Base-by-base conservation (phyloP, 1,140 invertebrate genomes). In the Bombus pyrosoma region DNA sequence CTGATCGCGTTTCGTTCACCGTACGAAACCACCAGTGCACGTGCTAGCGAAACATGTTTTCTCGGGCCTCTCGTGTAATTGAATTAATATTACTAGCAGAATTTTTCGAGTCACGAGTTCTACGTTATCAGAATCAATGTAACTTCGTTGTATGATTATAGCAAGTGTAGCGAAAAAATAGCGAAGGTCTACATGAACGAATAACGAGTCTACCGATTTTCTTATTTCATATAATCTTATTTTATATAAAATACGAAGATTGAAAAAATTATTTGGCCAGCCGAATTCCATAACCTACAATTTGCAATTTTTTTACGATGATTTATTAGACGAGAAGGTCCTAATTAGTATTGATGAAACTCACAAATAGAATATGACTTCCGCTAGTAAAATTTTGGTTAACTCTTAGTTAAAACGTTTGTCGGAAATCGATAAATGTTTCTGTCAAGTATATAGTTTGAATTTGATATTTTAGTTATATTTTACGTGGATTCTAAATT, bases 1-100 rank as follows among this genome's bases (percentile, higher is more conserved):
- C 32, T 34, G 32, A 68, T 79, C 62, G 41, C 32, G 75, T 77
- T 77, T 77, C 28, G 75, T 64, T 62, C 75, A 59, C 25, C 39
- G 18, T 59, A n/a, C 47, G 69, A 87, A 85, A 75, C 68, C 34
- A 57, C 57, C 37, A 1, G 39, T 10, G 6, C 39, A 71, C 34
- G 68, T 39, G 18, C 53, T n/a, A 32, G 15, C 47, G 28, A 28
- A 53, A 34, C 41, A 25, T 53, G 18, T 39, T 74, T 59, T 34
- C 25, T n/a, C 3, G 10, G 28, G 59, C 59, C 22, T 62, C 28
- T 62, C 59, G 59, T 13, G 59, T 62, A 62, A 62, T 62, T 13
- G 3, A 62, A 62, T 62, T 62, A 62, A 62, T n/a, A n/a, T 62
- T n/a, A 13, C 59, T 12, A 62, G 59, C 13, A 13, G 59, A n/a